Conservation (phyloP, 2,888 invertebrate genomes). For the Vanessa cardui region DNA sequence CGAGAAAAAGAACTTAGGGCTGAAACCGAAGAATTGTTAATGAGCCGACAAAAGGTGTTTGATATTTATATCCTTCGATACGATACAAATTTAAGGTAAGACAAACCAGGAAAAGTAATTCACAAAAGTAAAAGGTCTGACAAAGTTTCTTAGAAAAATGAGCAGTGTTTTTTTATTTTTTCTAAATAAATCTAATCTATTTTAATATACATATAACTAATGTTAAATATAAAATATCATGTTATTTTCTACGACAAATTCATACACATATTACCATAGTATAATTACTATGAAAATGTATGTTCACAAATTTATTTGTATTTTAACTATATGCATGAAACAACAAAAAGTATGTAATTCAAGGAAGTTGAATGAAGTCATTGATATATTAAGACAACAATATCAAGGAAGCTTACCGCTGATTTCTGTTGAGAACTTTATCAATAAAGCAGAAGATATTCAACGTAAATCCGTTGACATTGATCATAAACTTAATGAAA, state of each 20-base stretch:
- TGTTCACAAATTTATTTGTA: neutral
- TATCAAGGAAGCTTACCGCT: slow-evolving; percentile 72
- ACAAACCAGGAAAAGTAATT: neutral
- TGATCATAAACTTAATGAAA: slow-evolving; percentile 64
- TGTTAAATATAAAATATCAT: no score
- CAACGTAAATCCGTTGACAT: slow-evolving; percentile 57
- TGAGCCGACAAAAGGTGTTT: slow-evolving; percentile 67
- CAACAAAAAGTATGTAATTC: slow-evolving; percentile 37
- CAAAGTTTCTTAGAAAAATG: no score
- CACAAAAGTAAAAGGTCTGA: no score
- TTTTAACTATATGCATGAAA: neutral
- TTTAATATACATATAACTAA: no score
- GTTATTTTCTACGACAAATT: no score
- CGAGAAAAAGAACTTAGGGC: slow-evolving; percentile 67
- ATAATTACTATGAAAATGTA: neutral
- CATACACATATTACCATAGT: no score
- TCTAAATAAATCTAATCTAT: no score
- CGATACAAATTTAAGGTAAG: slow-evolving; percentile 71
- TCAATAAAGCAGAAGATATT: slow-evolving; percentile 61
- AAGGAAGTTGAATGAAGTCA: slow-evolving; percentile 68
- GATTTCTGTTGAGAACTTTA: slow-evolving; percentile 64
- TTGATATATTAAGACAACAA: slow-evolving; percentile 68
- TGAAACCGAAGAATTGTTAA: slow-evolving; percentile 69
- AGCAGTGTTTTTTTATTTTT: no score
- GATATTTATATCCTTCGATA: slow-evolving; percentile 66